Evolutionary conservation across 2,888 invertebrate species (phyloP).

Genomic region (Rhorus exstirpatorius): DNA sequence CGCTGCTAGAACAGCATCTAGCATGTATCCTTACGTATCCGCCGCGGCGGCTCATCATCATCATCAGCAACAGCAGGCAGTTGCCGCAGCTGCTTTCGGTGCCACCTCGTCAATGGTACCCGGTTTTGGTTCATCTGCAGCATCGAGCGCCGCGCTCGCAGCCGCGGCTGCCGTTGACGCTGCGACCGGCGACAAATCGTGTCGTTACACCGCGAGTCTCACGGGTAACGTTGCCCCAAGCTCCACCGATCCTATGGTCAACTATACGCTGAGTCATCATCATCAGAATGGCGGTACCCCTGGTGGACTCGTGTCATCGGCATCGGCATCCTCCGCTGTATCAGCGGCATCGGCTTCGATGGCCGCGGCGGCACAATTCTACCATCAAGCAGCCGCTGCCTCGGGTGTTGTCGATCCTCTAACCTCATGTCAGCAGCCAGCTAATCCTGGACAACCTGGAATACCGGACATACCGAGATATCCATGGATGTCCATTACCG

Average conservation of each 20-base stretch:
- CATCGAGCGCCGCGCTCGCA: conserved; percentile 87
- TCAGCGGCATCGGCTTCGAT: conserved; percentile 90
- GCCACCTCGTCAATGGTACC: conserved; percentile 90
- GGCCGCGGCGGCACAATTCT: conserved; percentile 94
- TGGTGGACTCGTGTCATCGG: conserved; percentile 84
- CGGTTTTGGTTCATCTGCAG: conserved; percentile 87
- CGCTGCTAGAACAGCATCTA: conserved; percentile 88
- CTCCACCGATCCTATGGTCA: conserved; percentile 92
- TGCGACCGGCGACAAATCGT: conserved; percentile 92
- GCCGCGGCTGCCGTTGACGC: conserved; percentile 89
- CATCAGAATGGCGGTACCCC: conserved; percentile 89
- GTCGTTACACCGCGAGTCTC: conserved; percentile 91
- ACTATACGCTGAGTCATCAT: conserved; percentile 92
- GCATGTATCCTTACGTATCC: conserved; percentile 97
- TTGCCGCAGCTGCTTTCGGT: conserved; percentile 89
- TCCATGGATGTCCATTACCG: conserved; percentile 99
- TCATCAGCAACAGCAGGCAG: conserved; percentile 91
- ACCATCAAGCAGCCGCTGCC: conserved; percentile 94
- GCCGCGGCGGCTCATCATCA: conserved; percentile 89
- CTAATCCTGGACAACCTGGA: conserved; percentile 91
- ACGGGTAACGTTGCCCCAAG: conserved; percentile 88
- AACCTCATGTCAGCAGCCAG: conserved; percentile 92
- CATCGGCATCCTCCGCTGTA: conserved; percentile 90
- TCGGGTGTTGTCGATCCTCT: conserved; percentile 94
- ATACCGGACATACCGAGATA: conserved; percentile 97